Conservation (phyloP, 2,113 vertebrate genomes). For the Aegithalos caudatus region DNA sequence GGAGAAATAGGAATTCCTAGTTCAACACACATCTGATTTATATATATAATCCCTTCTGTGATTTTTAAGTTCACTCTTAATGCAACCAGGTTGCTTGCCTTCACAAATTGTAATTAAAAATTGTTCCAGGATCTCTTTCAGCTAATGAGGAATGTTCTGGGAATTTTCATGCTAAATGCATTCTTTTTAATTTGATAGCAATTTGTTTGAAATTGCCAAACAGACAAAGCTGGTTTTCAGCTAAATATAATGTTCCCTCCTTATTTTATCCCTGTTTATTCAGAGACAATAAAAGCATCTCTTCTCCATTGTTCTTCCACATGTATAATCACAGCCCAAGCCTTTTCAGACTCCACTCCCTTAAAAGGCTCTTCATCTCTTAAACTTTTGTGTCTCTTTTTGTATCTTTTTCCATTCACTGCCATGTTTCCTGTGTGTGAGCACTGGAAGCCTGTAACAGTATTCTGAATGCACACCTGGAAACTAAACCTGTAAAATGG, state of each 20-base stretch:
- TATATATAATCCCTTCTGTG: neutral
- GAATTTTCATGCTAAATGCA: neutral
- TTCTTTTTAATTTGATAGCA: neutral
- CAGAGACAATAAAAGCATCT: neutral
- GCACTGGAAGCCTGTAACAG: neutral
- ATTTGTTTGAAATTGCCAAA: neutral
- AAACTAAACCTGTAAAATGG: neutral
- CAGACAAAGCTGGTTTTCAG: neutral
- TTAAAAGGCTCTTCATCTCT: neutral
- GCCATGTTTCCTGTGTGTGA: neutral
- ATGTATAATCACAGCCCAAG: neutral
- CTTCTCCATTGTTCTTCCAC: neutral
- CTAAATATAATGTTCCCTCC: neutral
- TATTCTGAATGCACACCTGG: neutral
- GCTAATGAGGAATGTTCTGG: neutral
- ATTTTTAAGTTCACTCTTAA: neutral
- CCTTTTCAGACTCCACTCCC: neutral
- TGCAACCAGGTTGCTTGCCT: neutral
- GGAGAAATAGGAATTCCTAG: neutral
- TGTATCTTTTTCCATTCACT: neutral
- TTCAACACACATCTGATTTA: neutral
- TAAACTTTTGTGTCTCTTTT: neutral
- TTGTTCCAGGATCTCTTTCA: neutral
- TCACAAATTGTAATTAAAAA: neutral
- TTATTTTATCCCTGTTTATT: neutral